Conservation (phyloP, 2,797 vertebrate genomes). For the Dendrocincla tyrannina region DNA sequence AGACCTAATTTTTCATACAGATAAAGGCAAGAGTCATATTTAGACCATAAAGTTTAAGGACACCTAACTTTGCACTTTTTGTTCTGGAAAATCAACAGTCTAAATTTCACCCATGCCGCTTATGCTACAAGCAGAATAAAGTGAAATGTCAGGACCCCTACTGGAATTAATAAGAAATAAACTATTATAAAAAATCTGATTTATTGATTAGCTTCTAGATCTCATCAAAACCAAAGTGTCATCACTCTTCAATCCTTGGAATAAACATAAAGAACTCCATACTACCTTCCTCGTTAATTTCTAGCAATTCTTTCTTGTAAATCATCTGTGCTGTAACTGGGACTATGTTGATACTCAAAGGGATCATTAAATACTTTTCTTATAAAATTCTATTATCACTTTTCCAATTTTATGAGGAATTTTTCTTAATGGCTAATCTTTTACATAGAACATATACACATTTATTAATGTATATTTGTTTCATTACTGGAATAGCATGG, state of each 20-base stretch:
- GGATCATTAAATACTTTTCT: neutral
- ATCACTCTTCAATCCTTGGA: neutral
- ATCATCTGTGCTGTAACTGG: neutral
- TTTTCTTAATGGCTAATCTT: neutral
- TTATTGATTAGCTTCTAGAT: neutral
- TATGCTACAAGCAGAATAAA: neutral
- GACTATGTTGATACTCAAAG: neutral
- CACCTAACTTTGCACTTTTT: neutral
- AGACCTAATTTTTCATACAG: neutral
- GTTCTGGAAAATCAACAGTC: neutral
- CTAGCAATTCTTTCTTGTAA: neutral
- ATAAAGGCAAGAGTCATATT: neutral
- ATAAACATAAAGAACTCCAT: neutral
- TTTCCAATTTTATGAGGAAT: neutral
- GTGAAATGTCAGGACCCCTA: neutral
- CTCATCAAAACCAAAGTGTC: neutral
- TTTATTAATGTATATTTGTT: neutral
- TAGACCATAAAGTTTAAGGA: neutral
- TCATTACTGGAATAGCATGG: neutral
- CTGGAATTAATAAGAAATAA: neutral
- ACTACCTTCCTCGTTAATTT: neutral
- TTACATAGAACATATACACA: neutral
- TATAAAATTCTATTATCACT: neutral
- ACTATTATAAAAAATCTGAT: neutral
- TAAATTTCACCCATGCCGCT: neutral